Percentiles rank a stretch among this genome's conserved stretches.
Conservation (phyloP, 2,113 vertebrate species). For the Eptesicus fuscus region DNA sequence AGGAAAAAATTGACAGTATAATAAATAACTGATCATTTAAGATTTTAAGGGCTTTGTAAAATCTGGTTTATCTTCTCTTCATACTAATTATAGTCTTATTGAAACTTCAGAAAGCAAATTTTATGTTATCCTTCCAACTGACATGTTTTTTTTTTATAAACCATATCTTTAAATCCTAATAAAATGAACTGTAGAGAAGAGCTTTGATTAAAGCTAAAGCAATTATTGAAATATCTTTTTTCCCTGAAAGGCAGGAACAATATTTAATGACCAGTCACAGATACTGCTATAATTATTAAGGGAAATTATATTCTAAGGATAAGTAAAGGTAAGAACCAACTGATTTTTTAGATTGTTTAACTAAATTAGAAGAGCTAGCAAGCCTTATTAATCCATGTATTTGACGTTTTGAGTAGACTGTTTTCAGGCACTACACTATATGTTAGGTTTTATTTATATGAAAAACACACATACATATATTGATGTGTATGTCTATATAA, state of each 20-base stretch:
- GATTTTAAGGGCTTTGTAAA: background rate
- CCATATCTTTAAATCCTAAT: background rate
- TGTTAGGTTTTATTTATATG: background rate
- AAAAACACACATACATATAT: background rate
- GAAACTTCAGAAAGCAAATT: background rate
- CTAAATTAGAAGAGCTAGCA: background rate
- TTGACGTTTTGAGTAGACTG: background rate
- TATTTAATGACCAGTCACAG: background rate
- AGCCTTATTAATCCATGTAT: background rate
- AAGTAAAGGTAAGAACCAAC: background rate
- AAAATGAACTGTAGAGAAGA: background rate
- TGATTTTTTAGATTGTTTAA: background rate
- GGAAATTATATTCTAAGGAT: background rate
- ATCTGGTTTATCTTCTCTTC: background rate
- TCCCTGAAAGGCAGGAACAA: background rate
- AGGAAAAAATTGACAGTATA: background rate
- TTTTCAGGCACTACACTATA: background rate
- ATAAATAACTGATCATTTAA: background rate
- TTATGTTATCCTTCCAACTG: background rate
- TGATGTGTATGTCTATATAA: background rate
- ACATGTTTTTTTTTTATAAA: background rate
- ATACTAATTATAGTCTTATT: background rate
- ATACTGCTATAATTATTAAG: background rate
- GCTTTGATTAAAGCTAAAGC: background rate
- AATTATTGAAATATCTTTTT: background rate